Conservation (phyloP, 2,888 invertebrate species). For the Halictus quadricinctus region DNA sequence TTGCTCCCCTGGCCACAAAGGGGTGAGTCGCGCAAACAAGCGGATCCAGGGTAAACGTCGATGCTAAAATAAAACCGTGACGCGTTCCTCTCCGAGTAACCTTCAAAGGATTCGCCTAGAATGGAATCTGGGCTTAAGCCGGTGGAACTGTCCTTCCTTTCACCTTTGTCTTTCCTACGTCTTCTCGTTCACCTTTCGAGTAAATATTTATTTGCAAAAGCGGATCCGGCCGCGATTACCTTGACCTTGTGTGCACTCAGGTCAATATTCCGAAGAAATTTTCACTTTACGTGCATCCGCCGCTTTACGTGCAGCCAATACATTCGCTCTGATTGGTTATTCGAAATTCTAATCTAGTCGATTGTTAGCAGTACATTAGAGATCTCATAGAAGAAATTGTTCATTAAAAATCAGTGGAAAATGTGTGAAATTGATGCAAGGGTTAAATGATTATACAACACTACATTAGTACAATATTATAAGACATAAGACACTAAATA, state of each 20-base stretch:
- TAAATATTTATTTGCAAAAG: neutral
- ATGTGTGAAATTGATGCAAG: too few relatives aligned
- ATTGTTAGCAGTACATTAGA: too few relatives aligned
- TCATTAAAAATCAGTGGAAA: too few relatives aligned
- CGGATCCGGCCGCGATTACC: too few relatives aligned
- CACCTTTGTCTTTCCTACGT: neutral
- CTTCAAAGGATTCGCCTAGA: conserved; percentile 57
- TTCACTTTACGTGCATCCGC: neutral
- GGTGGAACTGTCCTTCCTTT: conserved; percentile 24
- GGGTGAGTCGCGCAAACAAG: conserved; percentile 48
- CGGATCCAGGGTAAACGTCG: conserved; percentile 59
- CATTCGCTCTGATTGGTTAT: too few relatives aligned
- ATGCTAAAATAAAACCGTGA: conserved; percentile 64
- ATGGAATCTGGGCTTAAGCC: conserved; percentile 47
- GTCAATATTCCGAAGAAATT: neutral
- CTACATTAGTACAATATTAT: too few relatives aligned
- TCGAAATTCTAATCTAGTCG: too few relatives aligned
- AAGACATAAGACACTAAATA: too few relatives aligned
- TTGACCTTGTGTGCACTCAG: neutral
- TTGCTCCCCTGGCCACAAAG: conserved; percentile 49
- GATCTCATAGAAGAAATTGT: too few relatives aligned
- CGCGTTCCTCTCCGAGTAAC: conserved; percentile 35
- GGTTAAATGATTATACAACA: too few relatives aligned
- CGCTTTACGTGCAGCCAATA: neutral
- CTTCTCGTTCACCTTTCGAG: neutral